Evolutionary conservation across 2,888 invertebrate species (phyloP).

Genomic region (Allacma fusca): DNA sequence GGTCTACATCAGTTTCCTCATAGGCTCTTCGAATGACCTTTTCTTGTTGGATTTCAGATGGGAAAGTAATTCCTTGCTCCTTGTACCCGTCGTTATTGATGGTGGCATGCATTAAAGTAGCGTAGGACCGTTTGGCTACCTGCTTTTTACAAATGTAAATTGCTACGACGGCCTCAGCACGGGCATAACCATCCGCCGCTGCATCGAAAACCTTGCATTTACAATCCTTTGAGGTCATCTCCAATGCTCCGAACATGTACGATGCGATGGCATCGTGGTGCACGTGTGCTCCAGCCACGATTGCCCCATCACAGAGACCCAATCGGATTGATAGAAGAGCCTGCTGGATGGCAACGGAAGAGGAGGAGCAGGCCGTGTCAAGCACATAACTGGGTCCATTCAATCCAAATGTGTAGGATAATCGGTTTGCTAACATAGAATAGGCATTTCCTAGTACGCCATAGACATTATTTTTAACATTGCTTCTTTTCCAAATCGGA

Average conservation of each 20-base stretch:
- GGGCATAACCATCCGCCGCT: conserved; percentile 83
- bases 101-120: conserved; percentile 84
- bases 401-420: neutral
- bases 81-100: conserved; percentile 91
- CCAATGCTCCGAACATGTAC: neutral
- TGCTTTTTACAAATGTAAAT: conserved; percentile 81
- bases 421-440: neutral
- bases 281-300: conserved; percentile 90
- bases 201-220: conserved; percentile 68
- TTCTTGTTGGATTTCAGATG: conserved; percentile 56
- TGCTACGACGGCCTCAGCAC: conserved; percentile 86
- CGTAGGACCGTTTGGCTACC: conserved; percentile 81
- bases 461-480: conserved; percentile 48
- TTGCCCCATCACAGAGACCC: conserved; percentile 91
- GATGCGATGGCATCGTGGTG: conserved; percentile 64
- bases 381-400: conserved; percentile 88
- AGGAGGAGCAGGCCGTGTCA: conserved; percentile 97
- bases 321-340: conserved; percentile 79
- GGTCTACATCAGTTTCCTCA: conserved; percentile 74
- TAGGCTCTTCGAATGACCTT: conserved; percentile 74
- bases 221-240: neutral
- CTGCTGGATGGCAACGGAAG: conserved; percentile 87
- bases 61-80: conserved; percentile 63
- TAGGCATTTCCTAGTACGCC: neutral
- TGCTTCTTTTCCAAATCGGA: neutral